Evolutionary conservation across 2,888 invertebrate genomes (phyloP).

Genomic region (Alloscopus bannaensis): DNA sequence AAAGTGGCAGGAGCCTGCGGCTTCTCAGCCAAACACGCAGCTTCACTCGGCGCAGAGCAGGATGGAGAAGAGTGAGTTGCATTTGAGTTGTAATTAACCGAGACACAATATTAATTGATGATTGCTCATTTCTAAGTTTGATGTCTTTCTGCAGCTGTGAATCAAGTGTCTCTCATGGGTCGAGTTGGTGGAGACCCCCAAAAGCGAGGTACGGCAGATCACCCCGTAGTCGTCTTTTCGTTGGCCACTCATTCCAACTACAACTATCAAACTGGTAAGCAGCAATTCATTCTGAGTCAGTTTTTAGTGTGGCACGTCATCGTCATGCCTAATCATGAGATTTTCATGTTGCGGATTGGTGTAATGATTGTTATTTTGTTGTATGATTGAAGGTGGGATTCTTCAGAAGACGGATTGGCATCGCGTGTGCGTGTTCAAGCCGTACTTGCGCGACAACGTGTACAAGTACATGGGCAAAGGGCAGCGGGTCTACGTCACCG

Average conservation of each 20-base stretch:
- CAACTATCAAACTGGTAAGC: constrained; percentile 78
- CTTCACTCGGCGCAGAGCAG: constrained; percentile 20
- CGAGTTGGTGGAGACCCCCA: constrained; percentile 93
- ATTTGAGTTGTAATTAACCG: neutral
- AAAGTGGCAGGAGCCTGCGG: constrained; percentile 6
- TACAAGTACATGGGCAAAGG: constrained; percentile 90
- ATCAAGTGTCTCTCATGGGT: constrained; percentile 89
- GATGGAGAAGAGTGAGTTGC: constrained; percentile 54
- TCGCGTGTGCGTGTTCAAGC: constrained; percentile 89
- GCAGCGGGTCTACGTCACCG: constrained; percentile 87
- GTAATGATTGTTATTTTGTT: no score
- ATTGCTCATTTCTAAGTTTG: constrained; percentile 1
- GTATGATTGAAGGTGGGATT: constrained; percentile 82
- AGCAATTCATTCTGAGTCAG: no score
- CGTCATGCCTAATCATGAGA: no score
- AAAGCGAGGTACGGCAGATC: constrained; percentile 86
- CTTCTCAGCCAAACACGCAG: constrained; percentile 32
- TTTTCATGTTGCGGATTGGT: no score
- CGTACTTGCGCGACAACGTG: constrained; percentile 86
- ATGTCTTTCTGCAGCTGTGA: constrained; percentile 81
- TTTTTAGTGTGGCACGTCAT: no score
- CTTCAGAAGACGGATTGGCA: constrained; percentile 95
- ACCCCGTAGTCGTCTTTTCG: constrained; percentile 92
- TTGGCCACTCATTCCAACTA: constrained; percentile 92
- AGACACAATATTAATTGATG: neutral